Percentiles rank a stretch among this genome's conserved stretches.
phyloP scores from a whole-genome alignment of 1,140 invertebrate genomes.

The Metaphire vulgaris region DNA sequence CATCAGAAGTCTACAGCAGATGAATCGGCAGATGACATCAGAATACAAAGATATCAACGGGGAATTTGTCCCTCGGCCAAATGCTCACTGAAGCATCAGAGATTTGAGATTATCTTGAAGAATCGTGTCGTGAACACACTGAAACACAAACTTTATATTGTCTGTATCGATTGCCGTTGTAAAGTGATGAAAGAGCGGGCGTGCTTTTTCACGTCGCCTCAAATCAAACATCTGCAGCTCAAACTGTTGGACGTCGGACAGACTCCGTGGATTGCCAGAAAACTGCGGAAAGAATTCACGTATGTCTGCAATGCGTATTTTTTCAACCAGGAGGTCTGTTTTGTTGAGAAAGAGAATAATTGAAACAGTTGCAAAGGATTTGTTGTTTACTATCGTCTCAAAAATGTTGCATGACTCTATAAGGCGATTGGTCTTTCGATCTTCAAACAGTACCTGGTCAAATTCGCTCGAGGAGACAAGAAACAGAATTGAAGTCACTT shows the following conservation, averaged over 20 bases:
- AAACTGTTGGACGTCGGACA: slow-evolving; percentile 80
- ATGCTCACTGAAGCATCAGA: slow-evolving; percentile 83
- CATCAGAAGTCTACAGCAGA: no score
- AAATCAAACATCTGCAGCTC: slow-evolving; percentile 82
- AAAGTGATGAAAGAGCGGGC: slow-evolving; percentile 88
- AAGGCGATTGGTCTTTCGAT: slow-evolving; percentile 86
- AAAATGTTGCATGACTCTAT: slow-evolving; percentile 93
- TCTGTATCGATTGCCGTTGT: slow-evolving; percentile 96
- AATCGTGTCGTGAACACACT: slow-evolving; percentile 93
- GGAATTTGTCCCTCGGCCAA: no score
- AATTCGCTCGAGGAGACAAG: slow-evolving; percentile 94
- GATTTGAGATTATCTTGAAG: slow-evolving; percentile 85
- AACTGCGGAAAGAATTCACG: slow-evolving; percentile 76
- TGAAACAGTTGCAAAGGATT: slow-evolving; percentile 81
- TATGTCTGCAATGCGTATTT: slow-evolving; percentile 62
- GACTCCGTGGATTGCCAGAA: slow-evolving; percentile 73
- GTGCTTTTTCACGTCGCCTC: slow-evolving; percentile 50
- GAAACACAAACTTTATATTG: slow-evolving; percentile 95
- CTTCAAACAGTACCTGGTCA: slow-evolving; percentile 89
- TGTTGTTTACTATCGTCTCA: slow-evolving; percentile 94
- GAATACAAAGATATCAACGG: no score
- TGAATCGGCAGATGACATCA: no score
- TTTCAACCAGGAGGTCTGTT: slow-evolving; percentile 84
- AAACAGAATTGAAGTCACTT: slow-evolving; percentile 87
- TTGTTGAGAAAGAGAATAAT: slow-evolving; percentile 98